Base-by-base conservation (phyloP, 2,888 invertebrate genomes). In the Beris morrisii region DNA sequence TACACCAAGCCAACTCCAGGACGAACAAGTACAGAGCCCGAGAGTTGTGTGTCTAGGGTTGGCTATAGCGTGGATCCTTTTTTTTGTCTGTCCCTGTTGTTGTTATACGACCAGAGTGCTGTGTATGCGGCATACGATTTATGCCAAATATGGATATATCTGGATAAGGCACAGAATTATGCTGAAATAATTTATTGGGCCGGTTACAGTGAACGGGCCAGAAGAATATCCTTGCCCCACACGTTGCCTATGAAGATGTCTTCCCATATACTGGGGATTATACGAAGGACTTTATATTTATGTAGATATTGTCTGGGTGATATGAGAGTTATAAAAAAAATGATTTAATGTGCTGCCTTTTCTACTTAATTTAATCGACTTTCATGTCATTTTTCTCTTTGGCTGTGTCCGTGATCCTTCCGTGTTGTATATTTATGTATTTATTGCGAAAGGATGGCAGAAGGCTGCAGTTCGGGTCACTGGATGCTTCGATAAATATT, bases 91-190 rank as follows among this genome's bases (percentile, higher is more conserved):
- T 22, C 22, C 22, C 22, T 22, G 22, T 22, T 38, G 32, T 32
- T 32, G 38, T 38, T 38, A 38, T 38, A 38, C 38, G 5, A 5
- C 38, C 38, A 9, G 38, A 38, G 5, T 38, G 38, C 7, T 15
- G 50, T 15, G 52, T 32, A 48, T 38, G 38, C 50, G 52, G 44
- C 45, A 28, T 30, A 46, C 52, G 61, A 61, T 68, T 46, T 65
- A 68, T 68, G 63, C 65, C 65, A 68, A 68, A 65, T 56, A 61
- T 61, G 59, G 65, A 59, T 68, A 43, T 59, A 55, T 59, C 59
- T 45, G 64, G 64, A 59, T 59, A 59, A 64, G 65, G 54, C 52
- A 52, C 59, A 9, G 63, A 65, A 65, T 68, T 65, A 65, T 68
- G 46, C 59, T 28, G 55, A 55, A 68, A 61, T 68, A 65, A 68